Base-by-base conservation (phyloP, 2,797 vertebrate genomes). In the Huso huso region DNA sequence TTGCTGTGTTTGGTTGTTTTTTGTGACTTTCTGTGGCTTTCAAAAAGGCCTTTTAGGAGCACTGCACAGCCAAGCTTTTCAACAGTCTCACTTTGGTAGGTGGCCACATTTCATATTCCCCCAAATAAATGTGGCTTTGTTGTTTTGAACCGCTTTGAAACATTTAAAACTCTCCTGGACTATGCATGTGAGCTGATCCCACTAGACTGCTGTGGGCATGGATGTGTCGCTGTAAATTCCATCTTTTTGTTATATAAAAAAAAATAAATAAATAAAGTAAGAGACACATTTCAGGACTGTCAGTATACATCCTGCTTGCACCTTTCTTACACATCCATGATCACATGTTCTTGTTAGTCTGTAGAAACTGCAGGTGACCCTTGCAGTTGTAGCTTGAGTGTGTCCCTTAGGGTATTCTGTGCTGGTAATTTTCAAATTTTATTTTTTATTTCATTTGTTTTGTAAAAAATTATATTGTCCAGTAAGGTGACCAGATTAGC, bases 1-100 rank as follows among this genome's bases (percentile, higher is more conserved):
- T 70, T 61, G 48, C 65, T 88, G 71, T 84, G 68, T 92, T 71
- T 89, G 85, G 82, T 89, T 87, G 74, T 61, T 60, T 76, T 70
- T 75, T 72, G 71, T 74, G 65, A 72, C 88, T 91, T 91, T 80
- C 91, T 91, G 83, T 85, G 88, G 82, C 87, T 88, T 73, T 83
- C 86, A 84, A 78, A 88, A 87, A 95, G 93, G 87, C 85, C 85
- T 94, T 79, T 90, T 93, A 79, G 91, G 91, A 89, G 84, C 83
- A 86, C 87, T 92, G 83, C 90, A 89, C 76, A 88, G 87, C 86
- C 90, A 91, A 84, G 87, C 87, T 83, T 92, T 88, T 81, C 86
- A 90, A 87, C 90, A 91, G 74, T 81, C 85, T 81, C 87, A 87
- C 74, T 92, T 92, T 89, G 93, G 92, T 93, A 94, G 87, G 93